Evolutionary conservation across 2,797 vertebrate genomes (phyloP).

Genomic region (Sebastiscus albofasciatus): DNA sequence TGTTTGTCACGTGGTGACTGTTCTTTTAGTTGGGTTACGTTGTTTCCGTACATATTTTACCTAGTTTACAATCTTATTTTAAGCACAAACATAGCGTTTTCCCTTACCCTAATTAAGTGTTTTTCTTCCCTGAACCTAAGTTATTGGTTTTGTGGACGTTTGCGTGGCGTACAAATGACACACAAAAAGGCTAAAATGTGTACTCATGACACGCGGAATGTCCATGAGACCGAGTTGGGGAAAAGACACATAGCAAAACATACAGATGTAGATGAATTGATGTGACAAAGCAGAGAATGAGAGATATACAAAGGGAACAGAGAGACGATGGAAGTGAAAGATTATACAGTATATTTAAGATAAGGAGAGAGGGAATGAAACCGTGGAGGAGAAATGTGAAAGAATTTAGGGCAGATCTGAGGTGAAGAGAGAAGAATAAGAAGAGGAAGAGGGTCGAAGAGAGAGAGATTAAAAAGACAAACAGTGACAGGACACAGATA

Average conservation of each 20-base stretch:
- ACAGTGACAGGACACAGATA: conserved; percentile 8
- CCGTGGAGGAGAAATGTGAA: background rate
- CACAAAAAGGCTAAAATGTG: too few species aligned
- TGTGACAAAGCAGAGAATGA: background rate
- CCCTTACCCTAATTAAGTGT: too few species aligned
- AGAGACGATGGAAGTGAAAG: background rate
- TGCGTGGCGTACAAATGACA: too few species aligned
- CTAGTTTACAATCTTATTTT: too few species aligned
- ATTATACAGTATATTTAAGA: background rate
- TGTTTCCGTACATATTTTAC: too few species aligned
- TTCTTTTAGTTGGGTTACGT: too few species aligned
- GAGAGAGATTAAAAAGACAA: background rate
- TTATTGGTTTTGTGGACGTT: too few species aligned
- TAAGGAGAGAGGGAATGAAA: background rate
- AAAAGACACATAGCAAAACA: background rate
- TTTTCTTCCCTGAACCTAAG: too few species aligned
- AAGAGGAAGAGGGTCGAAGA: background rate
- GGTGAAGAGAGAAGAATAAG: background rate
- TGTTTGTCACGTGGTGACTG: too few species aligned
- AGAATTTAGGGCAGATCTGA: background rate
- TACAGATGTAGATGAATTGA: background rate
- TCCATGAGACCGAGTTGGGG: too few species aligned
- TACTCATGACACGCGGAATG: too few species aligned
- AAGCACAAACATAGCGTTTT: too few species aligned
- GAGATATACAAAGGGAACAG: background rate